Evolutionary conservation across 2,888 invertebrate species (phyloP).

Genomic region (Erebia epiphron): DNA sequence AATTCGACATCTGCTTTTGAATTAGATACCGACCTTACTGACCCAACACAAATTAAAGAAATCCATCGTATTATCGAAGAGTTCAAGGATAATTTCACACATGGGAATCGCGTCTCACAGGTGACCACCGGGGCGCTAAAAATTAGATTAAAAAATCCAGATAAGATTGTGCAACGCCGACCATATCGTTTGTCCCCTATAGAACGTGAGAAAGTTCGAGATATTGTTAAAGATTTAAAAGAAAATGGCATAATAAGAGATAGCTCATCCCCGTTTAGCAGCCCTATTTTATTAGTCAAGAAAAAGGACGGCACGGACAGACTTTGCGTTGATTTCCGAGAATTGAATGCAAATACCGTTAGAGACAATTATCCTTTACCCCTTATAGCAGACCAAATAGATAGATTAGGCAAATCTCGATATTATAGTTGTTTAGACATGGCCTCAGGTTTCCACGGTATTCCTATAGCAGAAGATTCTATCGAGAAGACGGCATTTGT

Average conservation of each 20-base stretch:
- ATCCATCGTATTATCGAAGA: too few relatives aligned
- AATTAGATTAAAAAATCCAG: slow-evolving; percentile 29
- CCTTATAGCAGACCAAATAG: too few relatives aligned
- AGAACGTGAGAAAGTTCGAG: slow-evolving; percentile 23
- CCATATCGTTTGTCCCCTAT: slow-evolving; percentile 29
- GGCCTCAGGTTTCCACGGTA: slow-evolving; percentile 19
- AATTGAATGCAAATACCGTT: not conserved
- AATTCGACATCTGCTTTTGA: not conserved
- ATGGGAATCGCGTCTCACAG: too few relatives aligned
- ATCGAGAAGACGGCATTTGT: not conserved
- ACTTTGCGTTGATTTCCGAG: not conserved
- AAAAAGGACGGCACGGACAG: too few relatives aligned
- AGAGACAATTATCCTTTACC: too few relatives aligned
- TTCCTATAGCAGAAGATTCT: slow-evolving; percentile 8
- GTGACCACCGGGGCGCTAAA: slow-evolving; percentile 34
- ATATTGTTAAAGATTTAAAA: not conserved
- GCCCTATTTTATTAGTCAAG: too few relatives aligned
- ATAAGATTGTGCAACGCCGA: slow-evolving; percentile 32
- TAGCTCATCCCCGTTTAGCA: too few relatives aligned
- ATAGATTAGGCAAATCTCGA: too few relatives aligned
- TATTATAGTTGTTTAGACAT: not conserved
- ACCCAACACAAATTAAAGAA: not conserved
- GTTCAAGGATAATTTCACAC: too few relatives aligned
- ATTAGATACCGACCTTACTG: not conserved
- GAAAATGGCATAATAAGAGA: too few relatives aligned